Conservation (phyloP, 1,140 invertebrate species). For the Saxidomus purpurata region DNA sequence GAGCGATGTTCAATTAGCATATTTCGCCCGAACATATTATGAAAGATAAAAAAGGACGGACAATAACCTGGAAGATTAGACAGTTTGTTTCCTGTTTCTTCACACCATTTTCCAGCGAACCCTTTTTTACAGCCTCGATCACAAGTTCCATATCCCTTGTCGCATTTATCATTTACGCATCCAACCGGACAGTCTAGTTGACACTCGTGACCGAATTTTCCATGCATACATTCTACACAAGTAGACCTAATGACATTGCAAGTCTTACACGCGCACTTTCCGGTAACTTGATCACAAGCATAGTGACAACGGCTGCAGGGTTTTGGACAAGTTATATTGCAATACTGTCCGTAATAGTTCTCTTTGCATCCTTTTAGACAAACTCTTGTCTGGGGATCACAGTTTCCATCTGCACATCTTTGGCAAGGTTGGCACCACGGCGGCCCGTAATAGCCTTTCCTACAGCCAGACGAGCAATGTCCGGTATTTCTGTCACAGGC, state of each 20-base stretch:
- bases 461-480: neutral
- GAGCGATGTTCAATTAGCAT: too few species aligned
- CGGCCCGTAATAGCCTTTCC: neutral
- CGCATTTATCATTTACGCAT: neutral
- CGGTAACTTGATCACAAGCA: neutral
- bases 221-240: neutral
- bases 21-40: too few species aligned
- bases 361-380: neutral
- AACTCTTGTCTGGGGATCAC: neutral
- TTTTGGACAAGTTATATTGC: neutral
- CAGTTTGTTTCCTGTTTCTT: too few species aligned
- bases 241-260: neutral
- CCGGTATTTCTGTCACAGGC: neutral
- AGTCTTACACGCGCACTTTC: neutral
- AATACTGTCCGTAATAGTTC: neutral
- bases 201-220: neutral
- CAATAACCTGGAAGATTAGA: too few species aligned
- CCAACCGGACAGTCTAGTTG: neutral
- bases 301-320: neutral
- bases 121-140: neutral
- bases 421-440: neutral
- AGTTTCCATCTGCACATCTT: neutral
- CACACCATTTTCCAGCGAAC: neutral
- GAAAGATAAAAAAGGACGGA: too few species aligned
- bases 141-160: neutral